A percentile compares a stretch with the other conserved stretches of the same genome.
These are phyloP conservation scores for Sminthurides aquaticus DNA, from an alignment of 2,888 invertebrate species.

Conservation along the genomic window DNA sequence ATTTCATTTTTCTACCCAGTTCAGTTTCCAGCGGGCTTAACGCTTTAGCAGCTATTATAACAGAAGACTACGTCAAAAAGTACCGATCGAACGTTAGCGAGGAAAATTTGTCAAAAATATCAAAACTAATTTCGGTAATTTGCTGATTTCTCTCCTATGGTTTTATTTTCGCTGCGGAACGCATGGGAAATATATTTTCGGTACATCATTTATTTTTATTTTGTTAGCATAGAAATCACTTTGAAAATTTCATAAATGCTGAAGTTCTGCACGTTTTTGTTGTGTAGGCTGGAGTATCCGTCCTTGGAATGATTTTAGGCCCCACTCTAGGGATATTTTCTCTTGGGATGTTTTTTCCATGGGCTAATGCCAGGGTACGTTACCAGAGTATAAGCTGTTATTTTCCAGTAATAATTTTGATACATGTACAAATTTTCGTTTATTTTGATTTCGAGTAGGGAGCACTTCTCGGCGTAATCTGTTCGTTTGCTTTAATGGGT, in stretches of 20 bases:
- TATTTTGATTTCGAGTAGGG: too few relatives aligned
- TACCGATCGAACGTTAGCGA: conserved; percentile 48
- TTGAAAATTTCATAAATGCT: too few relatives aligned
- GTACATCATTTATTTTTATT: too few relatives aligned
- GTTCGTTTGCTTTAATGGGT: conserved; percentile 24
- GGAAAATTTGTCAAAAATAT: conserved; percentile 37
- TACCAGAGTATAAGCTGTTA: too few relatives aligned
- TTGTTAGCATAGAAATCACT: too few relatives aligned
- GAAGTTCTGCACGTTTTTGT: neutral
- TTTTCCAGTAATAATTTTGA: too few relatives aligned
- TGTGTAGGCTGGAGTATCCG: conserved; percentile 21
- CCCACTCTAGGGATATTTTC: conserved; percentile 14
- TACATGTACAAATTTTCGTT: too few relatives aligned
- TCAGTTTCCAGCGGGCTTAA: conserved; percentile 34
- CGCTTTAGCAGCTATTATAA: conserved; percentile 49
- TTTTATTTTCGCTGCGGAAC: conserved; percentile 21
- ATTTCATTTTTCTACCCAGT: conserved; percentile 11
- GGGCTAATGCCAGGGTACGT: conserved; percentile 10
- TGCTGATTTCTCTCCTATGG: conserved; percentile 22
- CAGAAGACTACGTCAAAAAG: conserved; percentile 26
- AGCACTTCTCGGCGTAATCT: conserved; percentile 29
- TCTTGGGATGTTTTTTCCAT: conserved; percentile 80
- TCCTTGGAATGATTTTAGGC: conserved; percentile 26
- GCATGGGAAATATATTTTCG: conserved; percentile 29
- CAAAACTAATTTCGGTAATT: conserved; percentile 18